phyloP scores from a whole-genome alignment of 2,888 invertebrate genomes.

The Calliphora vomitoria region DNA sequence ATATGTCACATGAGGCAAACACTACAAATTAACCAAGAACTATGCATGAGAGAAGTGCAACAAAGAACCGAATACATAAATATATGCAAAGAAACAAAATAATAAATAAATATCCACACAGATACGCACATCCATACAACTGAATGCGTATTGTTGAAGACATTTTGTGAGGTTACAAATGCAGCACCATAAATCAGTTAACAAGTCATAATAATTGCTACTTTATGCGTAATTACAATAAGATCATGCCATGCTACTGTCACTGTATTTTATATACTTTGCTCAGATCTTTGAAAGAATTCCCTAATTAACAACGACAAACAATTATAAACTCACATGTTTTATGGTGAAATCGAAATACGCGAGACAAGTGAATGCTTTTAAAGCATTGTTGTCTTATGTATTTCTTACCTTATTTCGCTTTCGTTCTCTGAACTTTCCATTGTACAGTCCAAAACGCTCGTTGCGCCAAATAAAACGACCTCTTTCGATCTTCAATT shows the following conservation, averaged over 20 bases:
- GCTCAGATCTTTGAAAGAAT: constrained; percentile 36
- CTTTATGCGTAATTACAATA: constrained; percentile 72
- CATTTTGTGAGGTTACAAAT: constrained; percentile 47
- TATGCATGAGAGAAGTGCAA: constrained; percentile 48
- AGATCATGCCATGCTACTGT: constrained; percentile 59
- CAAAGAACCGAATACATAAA: constrained; percentile 24
- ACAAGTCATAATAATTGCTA: constrained; percentile 72
- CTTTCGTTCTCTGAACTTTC: too few species aligned
- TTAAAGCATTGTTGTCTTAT: too few species aligned
- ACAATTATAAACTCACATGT: too few species aligned
- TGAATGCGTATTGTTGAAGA: constrained; percentile 25
- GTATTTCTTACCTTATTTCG: too few species aligned
- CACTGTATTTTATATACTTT: constrained; percentile 23
- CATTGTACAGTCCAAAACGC: too few species aligned
- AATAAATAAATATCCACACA: background rate
- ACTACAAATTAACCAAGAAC: constrained; percentile 62
- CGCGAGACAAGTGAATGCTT: too few species aligned
- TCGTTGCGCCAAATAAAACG: too few species aligned
- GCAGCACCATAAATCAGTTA: constrained; percentile 71
- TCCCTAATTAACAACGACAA: background rate
- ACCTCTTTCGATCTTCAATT: too few species aligned
- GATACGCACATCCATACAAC: background rate
- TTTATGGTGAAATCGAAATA: too few species aligned
- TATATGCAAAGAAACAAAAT: background rate
- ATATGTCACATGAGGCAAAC: constrained; percentile 64